Conservation (phyloP, 2,888 invertebrate species). For the Cantharis nigra region DNA sequence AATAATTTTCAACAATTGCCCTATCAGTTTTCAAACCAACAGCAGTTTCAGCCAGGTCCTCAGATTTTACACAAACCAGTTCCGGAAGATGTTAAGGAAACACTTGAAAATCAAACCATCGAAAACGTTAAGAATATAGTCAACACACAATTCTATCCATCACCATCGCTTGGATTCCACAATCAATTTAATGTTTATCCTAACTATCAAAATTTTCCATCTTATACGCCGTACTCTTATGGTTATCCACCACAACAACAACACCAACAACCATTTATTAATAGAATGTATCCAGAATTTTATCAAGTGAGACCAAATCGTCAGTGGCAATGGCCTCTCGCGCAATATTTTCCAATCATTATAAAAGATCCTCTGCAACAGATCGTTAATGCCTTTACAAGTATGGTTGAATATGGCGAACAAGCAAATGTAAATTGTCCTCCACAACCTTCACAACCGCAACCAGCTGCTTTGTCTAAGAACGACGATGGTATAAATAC, state of each 20-base stretch:
- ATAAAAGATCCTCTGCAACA: slow-evolving; percentile 63
- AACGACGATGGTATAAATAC: background rate
- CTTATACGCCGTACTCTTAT: background rate
- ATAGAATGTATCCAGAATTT: background rate
- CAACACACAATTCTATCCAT: slow-evolving; percentile 24
- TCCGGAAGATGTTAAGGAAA: background rate
- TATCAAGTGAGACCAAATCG: slow-evolving; percentile 33
- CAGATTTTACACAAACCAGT: background rate
- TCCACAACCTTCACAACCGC: background rate
- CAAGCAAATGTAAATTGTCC: slow-evolving; percentile 25
- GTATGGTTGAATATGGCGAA: slow-evolving; percentile 64
- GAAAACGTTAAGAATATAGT: slow-evolving; percentile 48
- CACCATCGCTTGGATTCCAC: background rate
- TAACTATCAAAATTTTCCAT: slow-evolving; percentile 1
- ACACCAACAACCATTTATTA: background rate
- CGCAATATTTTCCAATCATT: slow-evolving; percentile 61
- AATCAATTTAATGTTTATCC: background rate
- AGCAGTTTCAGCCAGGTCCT: background rate
- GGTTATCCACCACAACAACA: slow-evolving; percentile 4
- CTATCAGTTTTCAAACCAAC: background rate
- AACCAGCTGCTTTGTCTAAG: background rate
- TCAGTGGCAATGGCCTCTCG: slow-evolving; percentile 58
- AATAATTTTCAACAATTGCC: background rate
- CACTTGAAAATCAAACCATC: slow-evolving; percentile 44
- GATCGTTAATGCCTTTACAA: slow-evolving; percentile 60